These are phyloP conservation scores for Drosophila lini DNA, from an alignment of 1,140 invertebrate genomes.

Conservation along the genomic window DNA sequence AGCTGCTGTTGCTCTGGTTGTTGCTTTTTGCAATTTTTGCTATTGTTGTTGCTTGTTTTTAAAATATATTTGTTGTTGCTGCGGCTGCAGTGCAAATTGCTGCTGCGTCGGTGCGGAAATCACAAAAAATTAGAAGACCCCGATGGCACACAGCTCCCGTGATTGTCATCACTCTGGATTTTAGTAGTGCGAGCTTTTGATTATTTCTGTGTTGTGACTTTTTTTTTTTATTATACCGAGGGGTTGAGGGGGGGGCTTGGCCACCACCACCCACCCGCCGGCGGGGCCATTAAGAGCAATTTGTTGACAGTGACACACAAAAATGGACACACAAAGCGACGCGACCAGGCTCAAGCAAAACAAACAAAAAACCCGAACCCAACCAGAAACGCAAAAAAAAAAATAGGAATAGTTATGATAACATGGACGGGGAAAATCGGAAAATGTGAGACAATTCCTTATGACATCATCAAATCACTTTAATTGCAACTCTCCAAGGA, in stretches of 20 bases:
- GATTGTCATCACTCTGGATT: constrained; percentile 53
- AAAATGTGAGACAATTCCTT: constrained; percentile 38
- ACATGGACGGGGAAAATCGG: constrained; percentile 30
- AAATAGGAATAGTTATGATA: constrained; percentile 28
- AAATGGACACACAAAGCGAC: constrained; percentile 72
- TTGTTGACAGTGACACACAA: constrained; percentile 82
- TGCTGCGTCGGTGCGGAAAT: constrained; percentile 69
- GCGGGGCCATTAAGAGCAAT: constrained; percentile 74
- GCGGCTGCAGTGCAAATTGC: constrained; percentile 65
- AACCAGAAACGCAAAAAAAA: constrained; percentile 2
- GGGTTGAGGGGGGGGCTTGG: constrained; percentile 15
- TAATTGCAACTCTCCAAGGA: constrained; percentile 21
- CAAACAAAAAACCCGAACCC: constrained; percentile 13
- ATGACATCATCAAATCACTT: constrained; percentile 44
- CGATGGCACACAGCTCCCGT: constrained; percentile 49
- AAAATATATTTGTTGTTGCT: constrained; percentile 28
- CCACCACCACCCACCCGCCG: constrained; percentile 64
- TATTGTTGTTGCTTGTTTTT: constrained; percentile 13
- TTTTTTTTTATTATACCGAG: background rate
- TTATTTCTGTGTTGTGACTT: constrained; percentile 11
- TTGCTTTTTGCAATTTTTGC: constrained; percentile 18
- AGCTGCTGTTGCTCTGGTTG: constrained; percentile 40
- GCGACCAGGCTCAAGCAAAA: constrained; percentile 41
- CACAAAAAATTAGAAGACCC: constrained; percentile 74
- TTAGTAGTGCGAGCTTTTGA: constrained; percentile 8